A percentile compares a stretch with the other conserved stretches of the same genome.
phyloP scores from a whole-genome alignment of 2,113 vertebrate species.

The Apteryx owenii region DNA sequence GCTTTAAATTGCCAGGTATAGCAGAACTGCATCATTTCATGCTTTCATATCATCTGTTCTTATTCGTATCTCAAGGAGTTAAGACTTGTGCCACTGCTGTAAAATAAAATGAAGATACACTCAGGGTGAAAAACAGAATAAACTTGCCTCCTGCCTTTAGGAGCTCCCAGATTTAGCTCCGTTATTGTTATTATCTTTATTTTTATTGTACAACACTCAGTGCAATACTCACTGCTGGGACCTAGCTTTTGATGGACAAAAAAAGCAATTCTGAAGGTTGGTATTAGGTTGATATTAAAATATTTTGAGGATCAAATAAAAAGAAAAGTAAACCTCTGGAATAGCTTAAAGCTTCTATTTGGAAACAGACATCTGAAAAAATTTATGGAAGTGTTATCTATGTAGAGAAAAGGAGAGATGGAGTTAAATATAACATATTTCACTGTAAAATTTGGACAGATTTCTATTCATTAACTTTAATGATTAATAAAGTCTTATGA shows the following conservation, averaged over 20 bases:
- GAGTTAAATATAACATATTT: not conserved
- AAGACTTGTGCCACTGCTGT: not conserved
- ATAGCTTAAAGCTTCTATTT: not conserved
- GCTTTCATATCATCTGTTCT: not conserved
- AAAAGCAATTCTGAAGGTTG: not conserved
- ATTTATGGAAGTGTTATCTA: not conserved
- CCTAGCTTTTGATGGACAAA: not conserved
- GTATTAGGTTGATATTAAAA: not conserved
- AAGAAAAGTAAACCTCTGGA: not conserved
- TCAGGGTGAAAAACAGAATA: constrained; percentile 10
- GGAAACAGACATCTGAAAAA: not conserved
- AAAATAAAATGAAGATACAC: not conserved
- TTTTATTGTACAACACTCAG: not conserved
- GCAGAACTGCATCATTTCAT: not conserved
- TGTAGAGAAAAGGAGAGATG: not conserved
- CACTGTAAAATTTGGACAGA: not conserved
- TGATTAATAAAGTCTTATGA: not conserved
- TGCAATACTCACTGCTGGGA: not conserved
- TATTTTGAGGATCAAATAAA: not conserved
- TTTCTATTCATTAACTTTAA: constrained; percentile 13
- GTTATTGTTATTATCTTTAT: not conserved
- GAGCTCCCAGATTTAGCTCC: not conserved
- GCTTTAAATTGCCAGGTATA: not conserved
- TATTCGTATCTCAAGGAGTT: not conserved
- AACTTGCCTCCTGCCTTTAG: not conserved